A percentile compares a stretch with the other conserved stretches of the same genome.
phyloP scores from a whole-genome alignment of 2,888 invertebrate species.

The Apotomis turbidana region DNA sequence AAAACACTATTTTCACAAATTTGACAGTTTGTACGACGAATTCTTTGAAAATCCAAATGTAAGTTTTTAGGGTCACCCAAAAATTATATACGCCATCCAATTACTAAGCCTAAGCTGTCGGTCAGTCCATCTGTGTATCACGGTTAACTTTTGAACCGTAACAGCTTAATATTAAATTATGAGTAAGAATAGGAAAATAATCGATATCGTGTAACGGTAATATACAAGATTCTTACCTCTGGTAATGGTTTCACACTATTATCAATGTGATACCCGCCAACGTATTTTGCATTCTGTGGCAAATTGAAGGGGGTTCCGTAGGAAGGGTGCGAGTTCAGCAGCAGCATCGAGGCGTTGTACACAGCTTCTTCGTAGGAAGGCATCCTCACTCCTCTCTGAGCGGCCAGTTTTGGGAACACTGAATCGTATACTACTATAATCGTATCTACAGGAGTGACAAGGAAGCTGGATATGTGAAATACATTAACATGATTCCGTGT shows the following conservation, averaged over 20 bases:
- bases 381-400: slow-evolving; percentile 55
- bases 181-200: no score
- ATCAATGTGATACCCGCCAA: slow-evolving; percentile 44
- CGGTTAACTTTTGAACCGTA: no score
- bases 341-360: slow-evolving; percentile 58
- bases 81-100: no score
- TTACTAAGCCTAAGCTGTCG: no score
- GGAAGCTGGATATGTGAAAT: slow-evolving; percentile 52
- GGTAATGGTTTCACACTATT: slow-evolving; percentile 39
- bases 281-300: slow-evolving; percentile 50
- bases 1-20: no score
- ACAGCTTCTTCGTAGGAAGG: slow-evolving; percentile 60
- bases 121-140: no score
- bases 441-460: slow-evolving; percentile 55
- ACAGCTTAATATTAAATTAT: no score
- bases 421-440: slow-evolving; percentile 55
- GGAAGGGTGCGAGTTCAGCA: slow-evolving; percentile 63
- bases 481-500: background rate
- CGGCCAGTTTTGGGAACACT: slow-evolving; percentile 54
- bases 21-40: no score
- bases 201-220: no score
- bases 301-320: slow-evolving; percentile 55
- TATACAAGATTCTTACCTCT: slow-evolving; percentile 32
- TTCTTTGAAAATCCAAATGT: no score
- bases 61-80: no score